These are phyloP conservation scores for Hipposideros armiger DNA, from an alignment of 2,113 vertebrate species.

Conservation along the genomic window DNA sequence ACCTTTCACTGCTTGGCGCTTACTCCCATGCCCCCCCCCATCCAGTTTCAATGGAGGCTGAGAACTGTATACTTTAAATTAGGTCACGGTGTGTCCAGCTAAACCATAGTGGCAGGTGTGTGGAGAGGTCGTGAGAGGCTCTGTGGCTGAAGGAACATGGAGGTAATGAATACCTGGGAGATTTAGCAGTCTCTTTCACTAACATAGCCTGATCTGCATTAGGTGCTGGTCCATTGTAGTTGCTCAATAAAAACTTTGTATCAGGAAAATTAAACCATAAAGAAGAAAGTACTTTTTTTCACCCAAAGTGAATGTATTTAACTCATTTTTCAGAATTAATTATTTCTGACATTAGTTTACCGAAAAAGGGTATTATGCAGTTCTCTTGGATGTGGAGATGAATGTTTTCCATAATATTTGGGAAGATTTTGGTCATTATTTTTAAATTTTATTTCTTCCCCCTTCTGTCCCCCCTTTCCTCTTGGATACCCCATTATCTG, in stretches of 20 bases:
- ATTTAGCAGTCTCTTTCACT: not conserved
- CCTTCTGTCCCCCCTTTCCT: not conserved
- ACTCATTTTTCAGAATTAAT: not conserved
- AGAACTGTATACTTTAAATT: not conserved
- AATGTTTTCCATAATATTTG: not conserved
- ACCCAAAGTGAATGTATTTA: not conserved
- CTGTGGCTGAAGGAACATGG: not conserved
- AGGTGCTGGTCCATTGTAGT: not conserved
- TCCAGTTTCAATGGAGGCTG: not conserved
- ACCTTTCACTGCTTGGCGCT: not conserved
- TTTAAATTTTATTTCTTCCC: not conserved
- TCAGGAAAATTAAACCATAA: not conserved
- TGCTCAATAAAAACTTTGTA: not conserved
- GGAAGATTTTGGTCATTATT: not conserved
- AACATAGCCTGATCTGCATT: not conserved
- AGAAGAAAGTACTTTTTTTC: not conserved
- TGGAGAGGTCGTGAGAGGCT: not conserved
- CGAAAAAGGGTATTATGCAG: not conserved
- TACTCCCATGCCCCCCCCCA: too few relatives aligned
- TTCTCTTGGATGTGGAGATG: not conserved
- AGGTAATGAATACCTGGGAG: not conserved
- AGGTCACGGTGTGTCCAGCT: not conserved
- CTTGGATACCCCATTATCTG: not conserved
- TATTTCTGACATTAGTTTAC: not conserved
- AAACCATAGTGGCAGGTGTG: not conserved